A percentile compares a stretch with the other conserved stretches of the same genome.
phyloP scores from a whole-genome alignment of 2,797 vertebrate genomes.

The Luscinia luscinia region DNA sequence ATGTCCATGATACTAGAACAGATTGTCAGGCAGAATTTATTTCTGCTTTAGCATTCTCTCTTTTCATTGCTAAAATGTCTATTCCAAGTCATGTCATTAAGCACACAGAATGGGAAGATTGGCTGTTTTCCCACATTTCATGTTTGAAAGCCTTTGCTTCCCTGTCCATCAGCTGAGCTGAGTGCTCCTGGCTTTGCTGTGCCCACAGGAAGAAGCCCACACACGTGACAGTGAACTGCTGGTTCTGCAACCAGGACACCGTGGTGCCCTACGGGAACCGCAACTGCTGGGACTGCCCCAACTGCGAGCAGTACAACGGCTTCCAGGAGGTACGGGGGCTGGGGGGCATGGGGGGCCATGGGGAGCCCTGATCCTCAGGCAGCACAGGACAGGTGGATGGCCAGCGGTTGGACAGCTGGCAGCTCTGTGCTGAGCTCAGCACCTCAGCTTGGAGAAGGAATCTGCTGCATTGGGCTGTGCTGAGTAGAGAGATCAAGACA shows the following conservation, averaged over 20 bases:
- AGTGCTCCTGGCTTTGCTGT: not conserved
- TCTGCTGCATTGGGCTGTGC: fast-evolving
- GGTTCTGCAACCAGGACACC: conserved; percentile 94
- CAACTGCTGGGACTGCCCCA: conserved; percentile 98
- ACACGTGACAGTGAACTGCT: conserved; percentile 91
- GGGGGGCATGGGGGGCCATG: too few species aligned
- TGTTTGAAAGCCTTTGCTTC: not conserved
- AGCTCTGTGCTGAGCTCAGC: not conserved
- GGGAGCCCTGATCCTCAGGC: too few species aligned
- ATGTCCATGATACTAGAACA: not conserved
- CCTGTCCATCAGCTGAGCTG: not conserved
- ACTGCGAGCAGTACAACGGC: conserved; percentile 98
- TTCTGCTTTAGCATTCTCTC: not conserved
- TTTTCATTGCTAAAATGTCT: not conserved
- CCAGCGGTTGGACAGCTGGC: not conserved
- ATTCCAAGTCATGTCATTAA: not conserved
- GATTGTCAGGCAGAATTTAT: not conserved
- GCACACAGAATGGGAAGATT: not conserved
- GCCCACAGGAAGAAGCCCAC: conserved; percentile 87
- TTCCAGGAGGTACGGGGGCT: conserved; percentile 89
- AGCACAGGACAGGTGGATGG: not conserved
- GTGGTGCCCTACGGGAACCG: conserved; percentile 95
- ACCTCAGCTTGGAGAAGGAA: not conserved
- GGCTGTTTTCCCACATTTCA: not conserved
- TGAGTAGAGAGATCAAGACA: not conserved